Conservation (phyloP, 2,113 vertebrate species). For the Lepus europaeus region DNA sequence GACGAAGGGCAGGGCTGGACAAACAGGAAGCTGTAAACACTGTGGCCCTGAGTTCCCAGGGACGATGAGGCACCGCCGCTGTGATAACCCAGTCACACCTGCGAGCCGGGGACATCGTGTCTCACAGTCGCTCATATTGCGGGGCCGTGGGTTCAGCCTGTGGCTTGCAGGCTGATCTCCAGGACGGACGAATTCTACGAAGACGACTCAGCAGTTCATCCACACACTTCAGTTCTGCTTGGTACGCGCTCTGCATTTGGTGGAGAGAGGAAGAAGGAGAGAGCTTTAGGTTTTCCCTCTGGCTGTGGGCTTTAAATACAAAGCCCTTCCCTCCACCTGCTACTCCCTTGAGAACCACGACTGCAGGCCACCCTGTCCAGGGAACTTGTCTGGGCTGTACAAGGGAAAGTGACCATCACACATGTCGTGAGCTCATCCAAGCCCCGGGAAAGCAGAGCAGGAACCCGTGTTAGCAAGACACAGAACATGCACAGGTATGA, state of each 20-base stretch:
- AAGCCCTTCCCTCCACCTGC: too few relatives aligned
- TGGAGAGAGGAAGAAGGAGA: background rate
- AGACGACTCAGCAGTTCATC: background rate
- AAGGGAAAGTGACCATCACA: background rate
- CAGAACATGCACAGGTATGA: too few relatives aligned
- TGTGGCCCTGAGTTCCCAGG: background rate
- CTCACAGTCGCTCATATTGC: fast-evolving
- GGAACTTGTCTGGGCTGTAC: background rate
- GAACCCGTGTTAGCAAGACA: too few relatives aligned
- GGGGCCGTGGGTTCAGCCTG: fast-evolving
- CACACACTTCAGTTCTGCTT: background rate
- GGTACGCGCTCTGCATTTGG: background rate
- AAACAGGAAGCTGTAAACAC: conserved; percentile 44
- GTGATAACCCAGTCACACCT: background rate
- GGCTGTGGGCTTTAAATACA: too few relatives aligned
- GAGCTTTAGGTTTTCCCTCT: too few relatives aligned
- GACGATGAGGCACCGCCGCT: background rate
- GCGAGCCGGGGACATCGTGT: conserved; percentile 42
- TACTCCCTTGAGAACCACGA: fast-evolving
- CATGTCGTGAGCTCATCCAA: background rate
- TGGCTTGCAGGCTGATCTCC: fast-evolving
- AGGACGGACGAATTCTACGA: background rate
- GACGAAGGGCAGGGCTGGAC: background rate
- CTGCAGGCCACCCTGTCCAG: background rate
- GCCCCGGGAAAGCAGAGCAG: too few relatives aligned